Percentiles rank a stretch among this genome's conserved stretches.
These are phyloP conservation scores for Crypturellus undulatus DNA, from an alignment of 2,113 vertebrate species.

Conservation along the genomic window DNA sequence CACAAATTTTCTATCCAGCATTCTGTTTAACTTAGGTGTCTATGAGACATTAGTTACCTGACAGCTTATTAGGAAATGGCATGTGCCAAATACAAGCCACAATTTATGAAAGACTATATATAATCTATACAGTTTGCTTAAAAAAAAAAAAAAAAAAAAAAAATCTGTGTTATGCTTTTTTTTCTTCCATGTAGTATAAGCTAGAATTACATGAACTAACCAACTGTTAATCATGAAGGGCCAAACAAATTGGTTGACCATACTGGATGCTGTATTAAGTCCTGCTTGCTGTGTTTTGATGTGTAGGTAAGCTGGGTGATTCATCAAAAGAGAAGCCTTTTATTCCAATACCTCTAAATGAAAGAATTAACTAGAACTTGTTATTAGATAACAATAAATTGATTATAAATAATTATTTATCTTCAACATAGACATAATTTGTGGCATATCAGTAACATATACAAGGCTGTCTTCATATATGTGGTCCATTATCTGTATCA, in stretches of 20 bases:
- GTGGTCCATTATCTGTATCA: background rate
- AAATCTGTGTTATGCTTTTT: too few relatives aligned
- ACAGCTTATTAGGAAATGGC: background rate
- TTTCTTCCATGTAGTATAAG: background rate
- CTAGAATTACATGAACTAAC: background rate
- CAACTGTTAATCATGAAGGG: background rate
- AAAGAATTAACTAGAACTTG: background rate
- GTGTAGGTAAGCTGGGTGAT: background rate
- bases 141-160: too few relatives aligned
- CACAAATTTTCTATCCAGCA: background rate
- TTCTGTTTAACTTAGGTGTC: background rate
- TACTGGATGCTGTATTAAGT: background rate
- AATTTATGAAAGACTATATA: background rate
- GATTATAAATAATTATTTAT: background rate
- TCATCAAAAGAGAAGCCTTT: background rate
- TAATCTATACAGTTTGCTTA: too few relatives aligned
- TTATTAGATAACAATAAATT: background rate
- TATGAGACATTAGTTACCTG: background rate
- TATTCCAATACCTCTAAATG: background rate
- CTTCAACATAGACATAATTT: background rate
- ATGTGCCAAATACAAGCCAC: background rate
- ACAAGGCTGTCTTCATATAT: background rate
- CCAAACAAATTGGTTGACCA: background rate
- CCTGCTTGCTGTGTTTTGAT: background rate
- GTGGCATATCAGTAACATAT: background rate